Evolutionary conservation across 2,888 invertebrate species (phyloP).

Genomic region (Acanthosepion esculentum): DNA sequence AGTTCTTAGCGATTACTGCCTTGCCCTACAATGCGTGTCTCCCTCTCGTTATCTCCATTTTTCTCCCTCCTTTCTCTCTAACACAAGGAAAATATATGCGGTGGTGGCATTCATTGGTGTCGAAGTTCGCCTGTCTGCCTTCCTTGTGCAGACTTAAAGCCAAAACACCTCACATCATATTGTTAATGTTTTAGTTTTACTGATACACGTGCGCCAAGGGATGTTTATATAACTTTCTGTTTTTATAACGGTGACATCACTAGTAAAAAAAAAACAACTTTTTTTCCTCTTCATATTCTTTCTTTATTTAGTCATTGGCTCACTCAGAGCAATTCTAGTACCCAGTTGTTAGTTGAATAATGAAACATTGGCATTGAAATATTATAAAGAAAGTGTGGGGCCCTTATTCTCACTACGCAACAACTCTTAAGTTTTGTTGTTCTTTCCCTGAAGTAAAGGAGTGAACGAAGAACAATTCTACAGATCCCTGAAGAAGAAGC

Average conservation of each 20-base stretch:
- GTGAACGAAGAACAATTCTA: too few species aligned
- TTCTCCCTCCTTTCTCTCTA: not conserved
- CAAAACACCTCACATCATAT: not conserved
- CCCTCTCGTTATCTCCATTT: not conserved
- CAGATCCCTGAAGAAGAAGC: not conserved
- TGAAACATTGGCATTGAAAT: too few species aligned
- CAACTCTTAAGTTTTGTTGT: too few species aligned
- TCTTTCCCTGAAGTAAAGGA: too few species aligned
- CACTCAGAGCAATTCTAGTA: too few species aligned
- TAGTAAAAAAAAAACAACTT: too few species aligned
- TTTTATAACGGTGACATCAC: too few species aligned
- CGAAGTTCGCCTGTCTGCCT: not conserved
- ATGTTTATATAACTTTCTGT: not conserved
- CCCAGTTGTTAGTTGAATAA: too few species aligned
- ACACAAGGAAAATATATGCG: not conserved
- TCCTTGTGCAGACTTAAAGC: not conserved
- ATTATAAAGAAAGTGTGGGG: too few species aligned
- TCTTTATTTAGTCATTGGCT: too few species aligned
- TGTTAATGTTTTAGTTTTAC: not conserved
- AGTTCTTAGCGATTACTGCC: not conserved
- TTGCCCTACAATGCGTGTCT: constrained; percentile 2
- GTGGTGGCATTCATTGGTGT: not conserved
- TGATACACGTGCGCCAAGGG: not conserved
- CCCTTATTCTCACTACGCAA: too few species aligned
- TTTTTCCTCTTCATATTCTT: too few species aligned